Evolutionary conservation across 1,140 invertebrate species (phyloP), one percentile per base, ranked within the genome.

Genomic region (Drosophila athabasca): DNA sequence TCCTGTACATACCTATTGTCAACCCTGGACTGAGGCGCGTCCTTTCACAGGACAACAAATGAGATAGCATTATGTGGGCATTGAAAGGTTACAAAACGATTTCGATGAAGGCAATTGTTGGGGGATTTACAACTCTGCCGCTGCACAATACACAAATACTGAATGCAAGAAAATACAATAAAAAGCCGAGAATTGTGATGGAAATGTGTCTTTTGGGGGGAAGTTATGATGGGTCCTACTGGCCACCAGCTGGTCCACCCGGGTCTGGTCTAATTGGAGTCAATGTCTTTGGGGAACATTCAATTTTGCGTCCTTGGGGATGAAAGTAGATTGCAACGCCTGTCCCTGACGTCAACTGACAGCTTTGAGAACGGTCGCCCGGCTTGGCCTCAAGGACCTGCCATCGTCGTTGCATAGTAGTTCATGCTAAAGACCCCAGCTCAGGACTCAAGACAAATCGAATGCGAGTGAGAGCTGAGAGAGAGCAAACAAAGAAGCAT

Each of bases 51-150:
- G 52, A 51, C 19, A 39, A 29, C 35, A 39, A 6, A 57, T 19
- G 62, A 76, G 62, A 76, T 68, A 53, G 49, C 78, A 73, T 50
- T 45, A 26, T 24, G 59, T 35, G 59, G 26, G 43, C 19, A 53
- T 26, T 19, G 44, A 52, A 46, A 50, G 22, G 39, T 44, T 41
- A 31, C 41, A 41, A 55, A 61, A 43, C 64, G 64, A 73, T 69
- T 55, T 53, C 39, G 9, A 54, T 52, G 52, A 53, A 59, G 59
- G 54, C 79, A 77, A 82, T 74, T 77, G 79, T 82, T 77, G 44
- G 31, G 69, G 68, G 79, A 77, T 54, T 81, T 76, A 55, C 54
- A 15, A 46, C 52, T 22, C 35, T 31, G 24, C 9, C 7, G 76
- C 70, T 58, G 57, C 26, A 13, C 54, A 52, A 41, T 19, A 13